Evolutionary conservation across 2,888 invertebrate genomes (phyloP), one percentile per base, ranked within the genome.

Genomic region (Cheilosia urbana): DNA sequence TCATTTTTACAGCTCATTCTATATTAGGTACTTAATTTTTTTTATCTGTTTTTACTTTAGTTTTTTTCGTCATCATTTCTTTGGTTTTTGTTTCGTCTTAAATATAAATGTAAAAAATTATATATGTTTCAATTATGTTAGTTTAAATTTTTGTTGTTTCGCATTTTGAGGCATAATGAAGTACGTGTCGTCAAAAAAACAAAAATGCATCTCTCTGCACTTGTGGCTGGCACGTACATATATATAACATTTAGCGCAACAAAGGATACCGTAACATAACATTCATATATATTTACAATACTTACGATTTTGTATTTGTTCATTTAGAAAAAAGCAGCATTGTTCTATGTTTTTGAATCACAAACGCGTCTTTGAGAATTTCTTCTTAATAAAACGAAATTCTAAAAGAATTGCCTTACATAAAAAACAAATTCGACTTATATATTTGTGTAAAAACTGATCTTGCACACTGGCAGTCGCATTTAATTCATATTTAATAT

Each of bases 1-100:
- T 90, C 91, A 87, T 88, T 91, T 91, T 91, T 91, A 91, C 91
- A 91, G 91, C 91, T 91, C 91, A 89, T 89, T 90, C 90, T 91
- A 91, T 91, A 88, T 89, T 89, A 91, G 91, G 91, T 91, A 91
- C 91, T 88, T 88, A 88, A 76, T 82, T 88, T 81, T 87, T 87
- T 87, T 62, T 63, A 73, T 65, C 78, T 79, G 85, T 88, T 88
- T 89, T 87, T 87, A 85, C 88, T 87, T 73, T 45, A 45, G n/a
- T 75, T 37, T 78, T 66, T 78, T 58, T 51, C 82, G 45, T 65
- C 65, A 51, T 68, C 72, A 71, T 63, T 68, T 81, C 57, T 73
- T 84, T 55, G 71, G 65, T 63, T 71, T 69, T 55, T 69, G 3
- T 45, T 60, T 60, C 62, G 7, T 66, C 58, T 66, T 79, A 73